These are phyloP conservation scores for Hipparchia semele DNA, from an alignment of 2,888 invertebrate species.

Conservation along the genomic window DNA sequence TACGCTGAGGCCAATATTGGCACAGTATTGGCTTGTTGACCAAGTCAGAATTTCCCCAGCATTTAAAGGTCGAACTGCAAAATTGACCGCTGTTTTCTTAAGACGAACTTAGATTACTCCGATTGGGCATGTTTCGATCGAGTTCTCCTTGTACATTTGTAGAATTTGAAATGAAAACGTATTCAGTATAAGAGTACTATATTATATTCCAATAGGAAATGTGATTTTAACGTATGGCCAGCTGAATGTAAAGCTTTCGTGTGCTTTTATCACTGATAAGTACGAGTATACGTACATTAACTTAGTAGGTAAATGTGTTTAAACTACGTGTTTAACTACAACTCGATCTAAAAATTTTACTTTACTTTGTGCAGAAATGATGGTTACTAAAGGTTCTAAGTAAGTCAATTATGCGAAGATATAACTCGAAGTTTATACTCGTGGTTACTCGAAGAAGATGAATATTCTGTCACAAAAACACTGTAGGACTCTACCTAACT, in stretches of 20 bases:
- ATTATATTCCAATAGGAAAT: too few relatives aligned
- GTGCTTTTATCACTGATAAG: background rate
- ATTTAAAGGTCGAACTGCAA: slow-evolving; percentile 22
- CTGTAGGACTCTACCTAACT: too few relatives aligned
- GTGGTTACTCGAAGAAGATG: too few relatives aligned
- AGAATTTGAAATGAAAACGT: slow-evolving; percentile 13
- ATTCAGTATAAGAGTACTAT: background rate
- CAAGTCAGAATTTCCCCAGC: slow-evolving; percentile 21
- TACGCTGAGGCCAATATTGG: slow-evolving; percentile 1
- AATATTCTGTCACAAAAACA: too few relatives aligned
- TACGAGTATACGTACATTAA: background rate
- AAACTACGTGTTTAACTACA: too few relatives aligned
- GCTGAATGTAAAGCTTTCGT: background rate
- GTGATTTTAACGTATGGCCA: too few relatives aligned
- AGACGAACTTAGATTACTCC: slow-evolving; percentile 23
- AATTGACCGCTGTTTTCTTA: slow-evolving; percentile 28
- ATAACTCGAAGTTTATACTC: too few relatives aligned
- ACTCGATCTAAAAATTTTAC: too few relatives aligned
- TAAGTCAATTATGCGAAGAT: too few relatives aligned
- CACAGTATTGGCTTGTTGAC: slow-evolving; percentile 24
- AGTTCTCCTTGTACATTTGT: slow-evolving; percentile 10
- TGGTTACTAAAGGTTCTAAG: too few relatives aligned
- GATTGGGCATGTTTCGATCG: slow-evolving; percentile 18
- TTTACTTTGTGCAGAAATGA: too few relatives aligned
- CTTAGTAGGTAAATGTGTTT: background rate